Conservation (phyloP, 92 coral and sea anemone species). For the Phenganax marumi region DNA sequence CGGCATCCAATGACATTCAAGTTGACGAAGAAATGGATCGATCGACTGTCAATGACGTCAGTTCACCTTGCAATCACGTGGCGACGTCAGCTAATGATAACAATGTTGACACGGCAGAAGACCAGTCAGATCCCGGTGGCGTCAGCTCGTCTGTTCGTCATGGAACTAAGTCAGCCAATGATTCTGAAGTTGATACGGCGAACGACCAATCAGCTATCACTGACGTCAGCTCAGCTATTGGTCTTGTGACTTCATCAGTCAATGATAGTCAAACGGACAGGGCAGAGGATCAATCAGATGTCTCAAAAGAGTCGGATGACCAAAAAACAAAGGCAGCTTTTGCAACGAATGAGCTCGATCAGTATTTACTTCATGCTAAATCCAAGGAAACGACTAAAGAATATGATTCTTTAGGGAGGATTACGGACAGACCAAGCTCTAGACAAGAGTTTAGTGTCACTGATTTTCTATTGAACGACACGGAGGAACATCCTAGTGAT, state of each 20-base stretch:
- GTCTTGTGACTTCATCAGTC: not conserved
- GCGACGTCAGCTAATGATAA: not conserved
- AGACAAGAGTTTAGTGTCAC: constrained; percentile 12
- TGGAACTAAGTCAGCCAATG: not conserved
- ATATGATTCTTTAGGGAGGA: not conserved
- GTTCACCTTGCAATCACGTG: not conserved
- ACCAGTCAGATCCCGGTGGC: not conserved
- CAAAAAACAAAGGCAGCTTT: not conserved
- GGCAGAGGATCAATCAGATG: constrained; percentile 4
- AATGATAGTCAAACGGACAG: not conserved
- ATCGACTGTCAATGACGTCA: not conserved
- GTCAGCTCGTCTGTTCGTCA: not conserved
- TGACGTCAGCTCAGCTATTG: not conserved
- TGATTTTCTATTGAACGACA: constrained; percentile 27
- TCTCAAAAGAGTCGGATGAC: not conserved
- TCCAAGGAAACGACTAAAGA: constrained; percentile 2
- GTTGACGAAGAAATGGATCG: not conserved
- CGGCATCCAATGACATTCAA: not conserved
- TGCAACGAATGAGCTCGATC: not conserved
- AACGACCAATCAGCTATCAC: not conserved
- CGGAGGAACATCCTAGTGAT: not conserved
- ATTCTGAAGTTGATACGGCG: not conserved
- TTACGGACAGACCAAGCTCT: not conserved
- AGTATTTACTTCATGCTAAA: not conserved
- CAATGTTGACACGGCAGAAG: not conserved